Evolutionary conservation across 2,797 vertebrate species (phyloP), one percentile per base, ranked within the genome.

Genomic region (Neopelma chrysocephalum): DNA sequence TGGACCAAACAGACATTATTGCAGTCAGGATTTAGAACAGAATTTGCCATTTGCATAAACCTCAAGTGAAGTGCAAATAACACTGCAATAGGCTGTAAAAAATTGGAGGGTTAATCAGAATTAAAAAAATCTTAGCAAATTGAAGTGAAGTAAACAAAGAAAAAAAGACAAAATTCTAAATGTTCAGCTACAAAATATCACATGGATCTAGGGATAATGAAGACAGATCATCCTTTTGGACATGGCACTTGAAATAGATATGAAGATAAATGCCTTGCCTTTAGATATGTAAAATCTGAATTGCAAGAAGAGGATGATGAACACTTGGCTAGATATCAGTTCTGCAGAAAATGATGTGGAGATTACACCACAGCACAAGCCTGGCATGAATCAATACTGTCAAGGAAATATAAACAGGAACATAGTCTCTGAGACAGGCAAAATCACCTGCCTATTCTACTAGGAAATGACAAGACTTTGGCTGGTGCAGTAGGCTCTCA

Each of bases 201-300:
- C n/a, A 50, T 15, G 66, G 51, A 66, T 64, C 36, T 31, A 56
- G 1, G 4, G 45, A 50, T 68, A 92, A 90, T 48, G 50, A 92
- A 94, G 89, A 93, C 5, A 78, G 50, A 90, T 82, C n/a, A 70
- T 43, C 42, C 69, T 54, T 87, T 38, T 77, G 61, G 82, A 56
- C 26, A 40, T 6, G 45, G 32, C 42, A 80, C 60, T 96, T 91
- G 27, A 84, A 64, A 75, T 2, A 87, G 68, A 80, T 68, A 77
- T 10, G 36, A 93, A 82, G 86, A 94, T 31, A 87, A 93, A 94
- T 32, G 57, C 27, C 76, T 88, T 86, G 65, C 42, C 45, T 91
- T 86, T 72, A 75, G 43, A 85, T 17, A 16, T 6, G 38, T 53
- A 88, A 88, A 80, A 83, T 57, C 57, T 68, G 65, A 90, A 94